Evolutionary conservation across 2,113 vertebrate species (phyloP).

Genomic region (Lophura nycthemera): DNA sequence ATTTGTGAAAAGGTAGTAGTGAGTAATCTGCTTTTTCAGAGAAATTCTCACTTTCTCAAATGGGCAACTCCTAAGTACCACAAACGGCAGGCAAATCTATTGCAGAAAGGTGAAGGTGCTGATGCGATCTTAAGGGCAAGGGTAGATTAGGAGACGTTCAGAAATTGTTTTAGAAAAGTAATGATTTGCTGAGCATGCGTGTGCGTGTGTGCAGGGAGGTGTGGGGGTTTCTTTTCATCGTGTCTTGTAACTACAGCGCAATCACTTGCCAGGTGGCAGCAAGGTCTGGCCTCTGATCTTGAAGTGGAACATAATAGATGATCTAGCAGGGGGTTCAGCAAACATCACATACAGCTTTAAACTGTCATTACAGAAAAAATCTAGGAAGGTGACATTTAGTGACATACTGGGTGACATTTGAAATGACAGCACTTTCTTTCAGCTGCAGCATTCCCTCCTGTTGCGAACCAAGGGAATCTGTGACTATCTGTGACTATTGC

Average conservation of each 20-base stretch:
- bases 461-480: conserved; percentile 20
- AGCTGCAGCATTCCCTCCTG: conserved; percentile 38
- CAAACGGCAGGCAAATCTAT: background rate
- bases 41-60: background rate
- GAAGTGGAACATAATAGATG: conserved; percentile 51
- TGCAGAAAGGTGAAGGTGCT: background rate
- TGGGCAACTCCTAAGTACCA: background rate
- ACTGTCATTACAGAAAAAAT: conserved; percentile 56
- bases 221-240: background rate
- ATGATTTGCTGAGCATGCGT: background rate
- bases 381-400: conserved; percentile 64
- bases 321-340: conserved; percentile 59
- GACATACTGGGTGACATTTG: conserved; percentile 68
- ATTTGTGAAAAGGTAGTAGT: background rate
- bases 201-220: background rate
- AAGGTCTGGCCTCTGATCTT: conserved; percentile 38
- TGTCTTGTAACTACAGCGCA: background rate
- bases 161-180: background rate
- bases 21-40: background rate
- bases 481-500: background rate
- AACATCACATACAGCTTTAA: conserved; percentile 57
- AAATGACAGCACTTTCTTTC: conserved; percentile 51
- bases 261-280: conserved; percentile 33
- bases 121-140: background rate
- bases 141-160: background rate